Conservation (phyloP, 2,113 vertebrate genomes). For the Spilogale gracilis region DNA sequence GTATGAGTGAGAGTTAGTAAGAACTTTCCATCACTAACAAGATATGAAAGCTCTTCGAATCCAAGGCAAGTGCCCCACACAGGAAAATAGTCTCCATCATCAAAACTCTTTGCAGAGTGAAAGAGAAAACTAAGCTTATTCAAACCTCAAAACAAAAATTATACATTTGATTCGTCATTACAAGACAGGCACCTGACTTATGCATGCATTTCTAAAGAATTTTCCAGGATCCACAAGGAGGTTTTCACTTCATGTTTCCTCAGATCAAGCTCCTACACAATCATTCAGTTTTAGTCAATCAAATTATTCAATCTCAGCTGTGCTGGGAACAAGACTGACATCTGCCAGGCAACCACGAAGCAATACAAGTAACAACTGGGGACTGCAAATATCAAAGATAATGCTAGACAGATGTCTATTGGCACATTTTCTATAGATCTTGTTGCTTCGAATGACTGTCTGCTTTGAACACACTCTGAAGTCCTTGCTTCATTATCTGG, state of each 20-base stretch:
- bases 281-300: not conserved
- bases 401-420: not conserved
- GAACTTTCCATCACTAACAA: slow-evolving; percentile 90
- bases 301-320: not conserved
- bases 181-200: not conserved
- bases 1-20: slow-evolving; percentile 91
- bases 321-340: not conserved
- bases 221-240: not conserved
- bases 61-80: slow-evolving; percentile 98
- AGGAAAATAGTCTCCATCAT: slow-evolving; percentile 94
- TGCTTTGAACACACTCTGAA: not conserved
- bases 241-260: not conserved
- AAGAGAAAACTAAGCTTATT: slow-evolving; percentile 57
- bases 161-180: not conserved
- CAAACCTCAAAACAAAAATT: slow-evolving; percentile 34
- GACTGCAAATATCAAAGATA: not conserved
- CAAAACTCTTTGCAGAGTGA: slow-evolving; percentile 90
- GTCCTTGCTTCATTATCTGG: not conserved
- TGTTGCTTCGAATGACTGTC: not conserved
- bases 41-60: slow-evolving; percentile 90
- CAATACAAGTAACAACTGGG: not conserved
- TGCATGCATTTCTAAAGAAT: not conserved
- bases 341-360: not conserved
- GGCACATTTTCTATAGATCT: not conserved
- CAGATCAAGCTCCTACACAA: not conserved